Evolutionary conservation across 2,113 vertebrate genomes (phyloP).

Genomic region (Arvicanthis niloticus): DNA sequence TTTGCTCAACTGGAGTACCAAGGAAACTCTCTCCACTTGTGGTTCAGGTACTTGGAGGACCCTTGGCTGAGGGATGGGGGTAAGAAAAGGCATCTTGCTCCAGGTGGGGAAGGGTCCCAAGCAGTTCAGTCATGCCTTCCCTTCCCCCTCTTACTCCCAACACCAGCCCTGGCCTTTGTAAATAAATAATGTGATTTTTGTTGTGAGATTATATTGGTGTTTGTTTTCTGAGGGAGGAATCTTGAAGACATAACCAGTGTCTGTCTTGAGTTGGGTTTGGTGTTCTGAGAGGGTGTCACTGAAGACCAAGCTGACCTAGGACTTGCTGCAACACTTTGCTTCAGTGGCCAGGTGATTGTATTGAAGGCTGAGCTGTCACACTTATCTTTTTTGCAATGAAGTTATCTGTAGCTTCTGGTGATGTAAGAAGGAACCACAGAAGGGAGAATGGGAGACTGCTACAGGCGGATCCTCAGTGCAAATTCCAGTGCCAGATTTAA

Average conservation of each 20-base stretch:
- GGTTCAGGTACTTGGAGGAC: background rate
- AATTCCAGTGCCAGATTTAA: background rate
- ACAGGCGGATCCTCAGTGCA: background rate
- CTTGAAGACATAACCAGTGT: background rate
- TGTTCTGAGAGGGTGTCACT: background rate
- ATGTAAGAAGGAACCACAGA: background rate
- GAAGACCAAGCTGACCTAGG: background rate
- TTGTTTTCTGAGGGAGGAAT: background rate
- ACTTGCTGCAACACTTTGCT: background rate
- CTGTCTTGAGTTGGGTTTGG: background rate
- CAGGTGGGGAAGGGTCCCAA: slow-evolving; percentile 24
- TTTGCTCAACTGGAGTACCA: background rate
- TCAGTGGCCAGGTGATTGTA: too few species aligned
- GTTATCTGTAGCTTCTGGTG: background rate
- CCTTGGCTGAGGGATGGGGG: background rate
- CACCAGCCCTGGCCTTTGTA: slow-evolving; percentile 75
- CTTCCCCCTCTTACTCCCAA: background rate
- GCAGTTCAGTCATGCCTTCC: background rate
- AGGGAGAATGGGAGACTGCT: background rate
- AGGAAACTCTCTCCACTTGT: background rate
- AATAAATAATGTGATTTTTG: slow-evolving; percentile 78
- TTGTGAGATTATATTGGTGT: slow-evolving; percentile 59
- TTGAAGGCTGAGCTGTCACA: background rate
- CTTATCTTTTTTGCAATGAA: background rate
- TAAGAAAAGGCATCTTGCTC: background rate